Evolutionary conservation across 30 jellyfish, hydroid and myxozoan species (phyloP).

Genomic region (Nemopilema nomurai): DNA sequence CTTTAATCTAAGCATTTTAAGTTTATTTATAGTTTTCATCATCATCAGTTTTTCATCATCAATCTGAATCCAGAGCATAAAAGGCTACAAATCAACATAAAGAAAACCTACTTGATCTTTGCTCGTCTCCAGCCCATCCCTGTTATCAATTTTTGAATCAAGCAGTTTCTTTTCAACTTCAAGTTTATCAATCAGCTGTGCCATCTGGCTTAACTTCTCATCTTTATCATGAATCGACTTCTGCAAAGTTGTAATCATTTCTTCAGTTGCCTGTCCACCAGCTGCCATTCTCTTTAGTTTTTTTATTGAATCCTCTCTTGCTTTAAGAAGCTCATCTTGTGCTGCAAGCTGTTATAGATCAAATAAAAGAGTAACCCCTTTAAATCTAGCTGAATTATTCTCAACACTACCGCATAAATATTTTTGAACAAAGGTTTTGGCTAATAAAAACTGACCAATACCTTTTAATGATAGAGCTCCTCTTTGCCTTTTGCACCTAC

Average conservation of each 20-base stretch:
- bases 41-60: not conserved
- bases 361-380: not conserved
- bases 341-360: conserved; percentile 54
- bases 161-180: conserved; percentile 65
- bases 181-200: conserved; percentile 54
- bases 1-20: too few species aligned
- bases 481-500: too few species aligned
- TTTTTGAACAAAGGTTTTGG: too few species aligned
- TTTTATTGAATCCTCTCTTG: conserved; percentile 68
- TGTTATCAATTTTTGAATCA: conserved; percentile 39
- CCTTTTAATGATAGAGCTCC: too few species aligned
- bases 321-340: conserved; percentile 62
- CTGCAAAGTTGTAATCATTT: conserved; percentile 64
- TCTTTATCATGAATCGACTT: conserved; percentile 61
- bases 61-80: not conserved
- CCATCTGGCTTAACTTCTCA: conserved; percentile 51
- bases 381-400: too few species aligned
- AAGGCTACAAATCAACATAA: not conserved
- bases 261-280: conserved; percentile 75
- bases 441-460: too few species aligned
- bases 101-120: conserved; percentile 54
- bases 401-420: too few species aligned
- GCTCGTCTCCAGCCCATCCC: conserved; percentile 69
- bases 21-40: too few species aligned
- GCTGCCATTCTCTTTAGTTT: conserved; percentile 73